Conservation (phyloP, 2,797 vertebrate genomes). For the Eulemur mongoz region DNA sequence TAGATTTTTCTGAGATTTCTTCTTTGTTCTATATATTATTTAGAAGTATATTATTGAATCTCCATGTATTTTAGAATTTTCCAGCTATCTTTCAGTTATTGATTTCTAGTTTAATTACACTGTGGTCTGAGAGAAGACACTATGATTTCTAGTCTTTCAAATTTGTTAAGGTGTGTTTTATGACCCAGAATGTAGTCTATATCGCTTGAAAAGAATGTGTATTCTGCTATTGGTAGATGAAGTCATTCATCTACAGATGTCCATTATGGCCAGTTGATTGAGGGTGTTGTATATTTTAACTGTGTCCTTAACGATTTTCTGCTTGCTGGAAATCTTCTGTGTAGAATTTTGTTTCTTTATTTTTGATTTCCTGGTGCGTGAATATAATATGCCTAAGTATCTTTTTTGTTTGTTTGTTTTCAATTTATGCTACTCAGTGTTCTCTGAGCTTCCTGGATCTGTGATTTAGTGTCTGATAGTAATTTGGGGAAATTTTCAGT, state of each 20-base stretch:
- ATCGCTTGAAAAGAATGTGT: not conserved
- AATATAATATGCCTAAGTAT: too few species aligned
- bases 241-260: not conserved
- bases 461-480: too few species aligned
- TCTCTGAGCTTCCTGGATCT: too few species aligned
- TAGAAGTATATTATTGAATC: not conserved
- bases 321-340: not conserved
- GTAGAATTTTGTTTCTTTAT: too few species aligned
- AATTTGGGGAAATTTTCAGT: too few species aligned
- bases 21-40: not conserved
- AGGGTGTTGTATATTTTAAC: not conserved
- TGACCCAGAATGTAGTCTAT: not conserved
- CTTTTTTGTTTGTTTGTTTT: too few species aligned
- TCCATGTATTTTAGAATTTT: not conserved
- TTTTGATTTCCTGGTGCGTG: too few species aligned
- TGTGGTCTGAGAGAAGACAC: not conserved
- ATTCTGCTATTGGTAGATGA: not conserved
- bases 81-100: not conserved
- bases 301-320: not conserved
- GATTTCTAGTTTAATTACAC: not conserved
- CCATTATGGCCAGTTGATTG: not conserved
- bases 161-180: not conserved
- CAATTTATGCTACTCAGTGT: too few species aligned
- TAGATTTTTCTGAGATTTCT: not conserved
- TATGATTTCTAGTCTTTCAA: not conserved